A percentile compares a stretch with the other conserved stretches of the same genome.
phyloP scores from a whole-genome alignment of 2,113 vertebrate genomes.

The Nothobranchius kuhntae region DNA sequence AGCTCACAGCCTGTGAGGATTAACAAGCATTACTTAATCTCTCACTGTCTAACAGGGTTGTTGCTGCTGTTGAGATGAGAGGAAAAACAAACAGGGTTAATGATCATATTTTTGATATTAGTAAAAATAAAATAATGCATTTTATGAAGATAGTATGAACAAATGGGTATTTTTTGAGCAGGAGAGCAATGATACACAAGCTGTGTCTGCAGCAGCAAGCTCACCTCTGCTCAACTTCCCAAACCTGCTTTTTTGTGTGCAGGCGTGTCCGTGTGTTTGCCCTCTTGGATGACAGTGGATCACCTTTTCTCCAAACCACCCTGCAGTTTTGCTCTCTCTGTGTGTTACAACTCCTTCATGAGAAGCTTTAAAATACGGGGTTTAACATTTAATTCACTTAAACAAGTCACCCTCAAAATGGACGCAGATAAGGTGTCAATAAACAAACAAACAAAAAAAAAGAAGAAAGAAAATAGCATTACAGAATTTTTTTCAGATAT shows the following conservation, averaged over 20 bases:
- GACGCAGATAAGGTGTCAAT: not conserved
- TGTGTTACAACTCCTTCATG: conserved; percentile 47
- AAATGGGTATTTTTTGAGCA: too few species aligned
- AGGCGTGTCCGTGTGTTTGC: conserved; percentile 1
- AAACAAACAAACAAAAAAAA: not conserved
- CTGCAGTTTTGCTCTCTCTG: not conserved
- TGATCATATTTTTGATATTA: too few species aligned
- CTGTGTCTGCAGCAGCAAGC: conserved; percentile 21
- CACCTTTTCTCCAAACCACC: conserved; percentile 1
- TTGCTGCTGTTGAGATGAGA: conserved; percentile 54
- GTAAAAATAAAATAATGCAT: too few species aligned
- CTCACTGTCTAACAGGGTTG: conserved; percentile 57
- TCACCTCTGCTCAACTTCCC: conserved; percentile 13
- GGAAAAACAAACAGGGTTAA: conserved; percentile 43
- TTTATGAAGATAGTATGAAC: too few species aligned
- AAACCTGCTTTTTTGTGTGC: conserved; percentile 24
- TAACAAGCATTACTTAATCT: conserved; percentile 77
- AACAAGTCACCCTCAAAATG: conserved; percentile 6
- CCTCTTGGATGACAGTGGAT: not conserved
- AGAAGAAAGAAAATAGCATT: conserved; percentile 33
- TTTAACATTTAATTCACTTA: not conserved
- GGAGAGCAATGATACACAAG: not conserved
- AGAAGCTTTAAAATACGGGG: conserved; percentile 13
- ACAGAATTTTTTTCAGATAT: conserved; percentile 26
- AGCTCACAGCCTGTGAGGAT: conserved; percentile 74